A percentile compares a stretch with the other conserved stretches of the same genome.
Conservation (phyloP, 2,113 vertebrate genomes). For the Oryctolagus cuniculus region DNA sequence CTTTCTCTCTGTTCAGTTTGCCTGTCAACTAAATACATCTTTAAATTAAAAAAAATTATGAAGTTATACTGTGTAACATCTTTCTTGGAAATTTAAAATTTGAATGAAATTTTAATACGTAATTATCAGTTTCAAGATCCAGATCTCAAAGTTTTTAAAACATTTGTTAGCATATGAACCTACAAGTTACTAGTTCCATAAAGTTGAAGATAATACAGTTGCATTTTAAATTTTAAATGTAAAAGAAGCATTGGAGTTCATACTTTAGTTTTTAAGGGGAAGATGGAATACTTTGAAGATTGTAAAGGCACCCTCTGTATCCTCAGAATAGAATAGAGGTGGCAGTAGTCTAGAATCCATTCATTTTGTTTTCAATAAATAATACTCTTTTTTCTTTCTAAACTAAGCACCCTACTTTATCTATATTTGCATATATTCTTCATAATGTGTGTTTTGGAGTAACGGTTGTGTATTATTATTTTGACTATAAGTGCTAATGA, state of each 20-base stretch:
- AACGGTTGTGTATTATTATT: neutral
- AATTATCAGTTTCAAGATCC: neutral
- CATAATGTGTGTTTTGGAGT: neutral
- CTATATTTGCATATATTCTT: neutral
- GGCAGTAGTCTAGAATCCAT: neutral
- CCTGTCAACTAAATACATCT: too few species aligned
- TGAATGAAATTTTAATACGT: slow-evolving; percentile 2
- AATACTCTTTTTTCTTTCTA: neutral
- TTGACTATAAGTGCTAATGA: neutral
- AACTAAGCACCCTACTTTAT: neutral
- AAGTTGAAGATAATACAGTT: neutral
- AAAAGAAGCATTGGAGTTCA: neutral
- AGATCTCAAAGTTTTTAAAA: neutral
- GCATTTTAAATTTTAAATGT: neutral
- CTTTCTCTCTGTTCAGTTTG: too few species aligned
- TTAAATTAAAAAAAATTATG: neutral
- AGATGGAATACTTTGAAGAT: neutral
- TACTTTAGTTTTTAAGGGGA: neutral
- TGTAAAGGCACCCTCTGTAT: neutral
- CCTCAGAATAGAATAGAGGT: neutral
- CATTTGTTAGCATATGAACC: neutral
- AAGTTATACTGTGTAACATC: neutral
- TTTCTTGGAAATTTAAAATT: neutral
- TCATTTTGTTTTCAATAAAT: neutral
- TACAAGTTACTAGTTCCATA: neutral